phyloP scores from a whole-genome alignment of 2,888 invertebrate genomes.

The Eudemis profundana region DNA sequence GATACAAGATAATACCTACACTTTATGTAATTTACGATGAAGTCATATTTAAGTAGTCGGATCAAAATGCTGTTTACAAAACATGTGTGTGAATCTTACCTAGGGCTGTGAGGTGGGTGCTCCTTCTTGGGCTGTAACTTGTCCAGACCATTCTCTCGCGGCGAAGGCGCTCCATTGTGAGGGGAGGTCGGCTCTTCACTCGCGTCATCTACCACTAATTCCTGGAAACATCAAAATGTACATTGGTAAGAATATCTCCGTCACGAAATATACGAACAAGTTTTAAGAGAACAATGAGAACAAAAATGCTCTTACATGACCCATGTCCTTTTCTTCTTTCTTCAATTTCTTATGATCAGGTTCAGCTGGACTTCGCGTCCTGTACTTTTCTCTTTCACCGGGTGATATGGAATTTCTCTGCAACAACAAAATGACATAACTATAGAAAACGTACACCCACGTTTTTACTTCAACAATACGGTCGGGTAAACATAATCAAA shows the following conservation, averaged over 20 bases:
- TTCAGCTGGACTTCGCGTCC: conserved; percentile 91
- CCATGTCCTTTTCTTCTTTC: conserved; percentile 93
- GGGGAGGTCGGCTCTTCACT: conserved; percentile 96
- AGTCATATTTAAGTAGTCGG: too few relatives aligned
- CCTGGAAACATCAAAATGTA: conserved; percentile 86
- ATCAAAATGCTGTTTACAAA: too few relatives aligned
- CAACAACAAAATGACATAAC: conserved; percentile 63
- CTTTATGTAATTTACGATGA: too few relatives aligned
- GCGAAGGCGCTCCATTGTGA: conserved; percentile 95
- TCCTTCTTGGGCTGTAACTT: conserved; percentile 92
- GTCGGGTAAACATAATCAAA: conserved; percentile 81
- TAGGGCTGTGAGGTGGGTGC: conserved; percentile 89
- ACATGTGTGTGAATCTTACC: conserved; percentile 56
- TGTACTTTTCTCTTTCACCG: conserved; percentile 92
- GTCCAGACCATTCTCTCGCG: conserved; percentile 94
- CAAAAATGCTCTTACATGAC: conserved; percentile 93
- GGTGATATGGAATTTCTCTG: conserved; percentile 95
- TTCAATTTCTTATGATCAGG: conserved; percentile 90
- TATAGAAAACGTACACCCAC: conserved; percentile 53
- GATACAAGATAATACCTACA: too few relatives aligned
- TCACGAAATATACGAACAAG: too few relatives aligned
- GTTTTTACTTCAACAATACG: conserved; percentile 59
- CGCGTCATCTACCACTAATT: conserved; percentile 97
- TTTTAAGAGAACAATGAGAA: too few relatives aligned
- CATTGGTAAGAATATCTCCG: background rate